A percentile compares a stretch with the other conserved stretches of the same genome.
phyloP scores from a whole-genome alignment of 2,113 vertebrate species.

The Dicaeum eximium region DNA sequence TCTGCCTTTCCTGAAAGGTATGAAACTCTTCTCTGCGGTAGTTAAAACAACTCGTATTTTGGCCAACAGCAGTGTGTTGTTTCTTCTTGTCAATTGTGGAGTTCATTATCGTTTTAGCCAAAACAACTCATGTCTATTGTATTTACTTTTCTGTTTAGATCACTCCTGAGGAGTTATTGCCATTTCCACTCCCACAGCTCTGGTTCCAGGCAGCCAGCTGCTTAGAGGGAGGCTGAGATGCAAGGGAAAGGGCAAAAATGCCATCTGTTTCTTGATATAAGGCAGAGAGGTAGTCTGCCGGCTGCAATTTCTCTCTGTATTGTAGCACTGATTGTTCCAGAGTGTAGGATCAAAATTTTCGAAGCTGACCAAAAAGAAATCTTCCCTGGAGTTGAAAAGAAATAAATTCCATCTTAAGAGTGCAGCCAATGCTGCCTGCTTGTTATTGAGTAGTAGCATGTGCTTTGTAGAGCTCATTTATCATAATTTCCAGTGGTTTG shows the following conservation, averaged over 20 bases:
- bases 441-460: constrained; percentile 11
- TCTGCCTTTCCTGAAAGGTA: background rate
- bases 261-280: constrained; percentile 38
- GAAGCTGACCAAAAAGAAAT: background rate
- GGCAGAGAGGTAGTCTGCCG: constrained; percentile 29
- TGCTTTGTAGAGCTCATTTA: constrained; percentile 21
- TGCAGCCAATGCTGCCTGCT: background rate
- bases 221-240: constrained; percentile 11
- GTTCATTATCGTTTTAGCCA: background rate
- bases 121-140: background rate
- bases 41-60: constrained; percentile 17
- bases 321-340: background rate
- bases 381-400: constrained; percentile 4
- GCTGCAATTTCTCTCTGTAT: background rate
- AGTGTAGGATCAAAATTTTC: constrained; percentile 9
- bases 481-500: background rate
- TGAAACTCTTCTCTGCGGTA: constrained; percentile 9
- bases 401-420: constrained; percentile 10
- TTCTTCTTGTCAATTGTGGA: background rate
- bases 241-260: constrained; percentile 22
- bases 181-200: background rate
- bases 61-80: background rate
- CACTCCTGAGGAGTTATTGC: constrained; percentile 37
- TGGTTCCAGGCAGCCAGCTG: constrained; percentile 55
- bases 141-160: constrained; percentile 55